Conservation (phyloP, 2,888 invertebrate species). For the Xanthorhoe designata region DNA sequence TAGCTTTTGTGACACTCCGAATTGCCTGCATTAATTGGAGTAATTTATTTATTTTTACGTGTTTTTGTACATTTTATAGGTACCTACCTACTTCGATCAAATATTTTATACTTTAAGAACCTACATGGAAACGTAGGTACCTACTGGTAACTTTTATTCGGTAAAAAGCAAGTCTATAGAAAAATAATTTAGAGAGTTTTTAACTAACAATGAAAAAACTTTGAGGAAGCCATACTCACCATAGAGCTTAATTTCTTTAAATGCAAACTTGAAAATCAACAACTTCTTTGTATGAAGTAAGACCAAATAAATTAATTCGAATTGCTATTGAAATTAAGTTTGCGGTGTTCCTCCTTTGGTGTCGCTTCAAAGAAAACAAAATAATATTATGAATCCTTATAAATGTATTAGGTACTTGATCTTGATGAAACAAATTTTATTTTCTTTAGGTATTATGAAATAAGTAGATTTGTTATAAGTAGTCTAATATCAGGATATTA, state of each 20-base stretch:
- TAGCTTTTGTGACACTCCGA: no score
- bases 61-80: no score
- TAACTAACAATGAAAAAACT: conserved; percentile 14
- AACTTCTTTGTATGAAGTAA: conserved; percentile 8
- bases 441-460: conserved; percentile 56
- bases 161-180: neutral
- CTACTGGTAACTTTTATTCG: neutral
- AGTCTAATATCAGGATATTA: neutral
- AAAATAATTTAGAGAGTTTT: neutral
- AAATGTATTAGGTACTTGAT: conserved; percentile 32
- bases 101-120: no score
- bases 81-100: no score
- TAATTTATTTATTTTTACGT: no score
- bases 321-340: conserved; percentile 22
- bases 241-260: conserved; percentile 12
- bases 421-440: conserved; percentile 42
- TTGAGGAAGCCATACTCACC: conserved; percentile 2
- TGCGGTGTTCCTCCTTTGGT: conserved; percentile 28
- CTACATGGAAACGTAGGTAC: neutral
- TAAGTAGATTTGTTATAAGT: conserved; percentile 59
- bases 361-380: conserved; percentile 37
- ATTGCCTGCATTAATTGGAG: no score
- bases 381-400: conserved; percentile 54
- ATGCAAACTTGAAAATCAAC: conserved; percentile 12
- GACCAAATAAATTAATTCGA: conserved; percentile 20